phyloP scores from a whole-genome alignment of 2,888 invertebrate species.

The Nephrotoma guestfalica region DNA sequence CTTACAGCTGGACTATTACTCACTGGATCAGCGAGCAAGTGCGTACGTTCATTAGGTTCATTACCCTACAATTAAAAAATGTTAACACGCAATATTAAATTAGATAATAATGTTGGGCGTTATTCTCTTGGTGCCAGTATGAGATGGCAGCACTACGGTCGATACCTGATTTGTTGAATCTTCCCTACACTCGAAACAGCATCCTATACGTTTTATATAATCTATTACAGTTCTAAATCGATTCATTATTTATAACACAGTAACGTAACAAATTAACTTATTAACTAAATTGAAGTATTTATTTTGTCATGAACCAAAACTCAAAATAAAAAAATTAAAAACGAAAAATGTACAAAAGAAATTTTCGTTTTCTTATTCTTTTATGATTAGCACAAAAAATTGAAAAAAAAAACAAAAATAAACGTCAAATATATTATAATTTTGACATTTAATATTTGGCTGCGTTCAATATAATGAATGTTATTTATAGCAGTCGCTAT shows the following conservation, averaged over 20 bases:
- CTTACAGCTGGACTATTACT: conserved; percentile 58
- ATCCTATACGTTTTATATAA: conserved; percentile 25
- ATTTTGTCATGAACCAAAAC: neutral
- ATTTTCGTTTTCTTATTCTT: neutral
- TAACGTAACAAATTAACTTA: neutral
- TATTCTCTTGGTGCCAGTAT: neutral
- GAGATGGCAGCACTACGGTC: too few relatives aligned
- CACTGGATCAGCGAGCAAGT: conserved; percentile 61
- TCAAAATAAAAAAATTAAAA: neutral
- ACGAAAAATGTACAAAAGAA: neutral
- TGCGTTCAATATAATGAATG: neutral
- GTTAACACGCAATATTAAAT: neutral
- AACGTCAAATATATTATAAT: neutral
- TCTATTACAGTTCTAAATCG: conserved; percentile 24
- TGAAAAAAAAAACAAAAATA: neutral
- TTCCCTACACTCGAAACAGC: conserved; percentile 28
- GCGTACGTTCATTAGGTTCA: conserved; percentile 58
- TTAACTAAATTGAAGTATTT: neutral
- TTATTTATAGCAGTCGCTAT: neutral
- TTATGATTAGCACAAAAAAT: neutral
- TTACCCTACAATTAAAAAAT: conserved; percentile 18
- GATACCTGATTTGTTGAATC: conserved; percentile 24
- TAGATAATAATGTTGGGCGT: neutral
- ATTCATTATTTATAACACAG: conserved; percentile 20
- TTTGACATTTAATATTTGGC: neutral